Evolutionary conservation across 2,888 invertebrate genomes (phyloP).

Genomic region (Hirtodrosophila histrioides): DNA sequence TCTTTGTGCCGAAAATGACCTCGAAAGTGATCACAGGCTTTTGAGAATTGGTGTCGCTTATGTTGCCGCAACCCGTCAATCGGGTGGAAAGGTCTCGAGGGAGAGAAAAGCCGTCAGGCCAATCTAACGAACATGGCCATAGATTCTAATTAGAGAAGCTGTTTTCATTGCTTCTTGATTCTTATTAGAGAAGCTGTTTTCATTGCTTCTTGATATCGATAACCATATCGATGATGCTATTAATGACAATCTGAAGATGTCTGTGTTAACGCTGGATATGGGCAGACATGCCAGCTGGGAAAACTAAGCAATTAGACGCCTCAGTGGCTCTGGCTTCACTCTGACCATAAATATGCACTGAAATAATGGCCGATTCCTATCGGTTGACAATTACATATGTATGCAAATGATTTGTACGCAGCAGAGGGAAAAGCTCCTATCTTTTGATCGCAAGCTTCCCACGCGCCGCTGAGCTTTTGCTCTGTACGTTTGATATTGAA

Average conservation of each 20-base stretch:
- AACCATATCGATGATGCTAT: not conserved
- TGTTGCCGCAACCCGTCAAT: constrained; percentile 22
- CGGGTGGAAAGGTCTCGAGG: constrained; percentile 28
- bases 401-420: constrained; percentile 20
- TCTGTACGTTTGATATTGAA: constrained; percentile 40
- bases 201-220: not conserved
- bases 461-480: constrained; percentile 41
- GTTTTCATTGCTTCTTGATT: too few relatives aligned
- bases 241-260: constrained; percentile 4
- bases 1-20: constrained; percentile 27
- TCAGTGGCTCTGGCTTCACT: constrained; percentile 23
- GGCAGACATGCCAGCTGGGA: constrained; percentile 3
- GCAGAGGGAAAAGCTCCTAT: constrained; percentile 29
- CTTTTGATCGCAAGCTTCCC: constrained; percentile 37
- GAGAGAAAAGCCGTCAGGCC: constrained; percentile 3
- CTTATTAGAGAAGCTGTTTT: constrained; percentile 1
- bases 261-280: constrained; percentile 11
- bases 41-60: constrained; percentile 32
- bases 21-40: constrained; percentile 29
- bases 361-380: constrained; percentile 39
- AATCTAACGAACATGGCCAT: constrained; percentile 20
- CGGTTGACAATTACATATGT: constrained; percentile 51
- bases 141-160: constrained; percentile 42
- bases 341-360: constrained; percentile 45
- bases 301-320: constrained; percentile 36